Conservation (phyloP, 2,113 vertebrate species). For the Chroicocephalus ridibundus region DNA sequence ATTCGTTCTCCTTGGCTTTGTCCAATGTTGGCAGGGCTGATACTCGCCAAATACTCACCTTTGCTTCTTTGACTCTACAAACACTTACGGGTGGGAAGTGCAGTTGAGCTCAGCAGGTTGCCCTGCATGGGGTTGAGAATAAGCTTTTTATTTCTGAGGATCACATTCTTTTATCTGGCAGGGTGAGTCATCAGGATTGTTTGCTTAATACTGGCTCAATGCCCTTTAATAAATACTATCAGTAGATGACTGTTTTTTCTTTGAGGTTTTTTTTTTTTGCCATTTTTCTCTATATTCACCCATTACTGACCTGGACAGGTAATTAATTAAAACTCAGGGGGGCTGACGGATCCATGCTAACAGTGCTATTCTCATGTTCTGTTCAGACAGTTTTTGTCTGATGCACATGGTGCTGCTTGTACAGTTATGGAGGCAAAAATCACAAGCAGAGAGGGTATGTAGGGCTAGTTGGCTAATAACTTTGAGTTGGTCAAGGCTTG, state of each 20-base stretch:
- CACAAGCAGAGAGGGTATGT: background rate
- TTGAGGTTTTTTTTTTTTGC: background rate
- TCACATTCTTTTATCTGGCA: background rate
- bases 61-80: slow-evolving; percentile 20
- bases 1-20: background rate
- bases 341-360: background rate
- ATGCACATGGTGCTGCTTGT: background rate
- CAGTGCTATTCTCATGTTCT: background rate
- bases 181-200: background rate
- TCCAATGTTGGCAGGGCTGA: background rate
- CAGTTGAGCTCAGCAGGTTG: background rate
- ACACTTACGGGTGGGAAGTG: background rate
- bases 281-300: background rate
- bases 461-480: background rate
- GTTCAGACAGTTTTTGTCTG: background rate
- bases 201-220: background rate
- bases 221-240: background rate
- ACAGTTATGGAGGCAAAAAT: background rate
- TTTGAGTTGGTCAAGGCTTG: background rate
- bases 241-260: background rate
- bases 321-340: background rate
- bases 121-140: background rate
- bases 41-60: background rate
- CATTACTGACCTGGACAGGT: background rate
- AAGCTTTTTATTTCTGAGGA: slow-evolving; percentile 23